phyloP scores from a whole-genome alignment of 37 sponge, comb jelly and placozoan species.

The Bolinopsis microptera region DNA sequence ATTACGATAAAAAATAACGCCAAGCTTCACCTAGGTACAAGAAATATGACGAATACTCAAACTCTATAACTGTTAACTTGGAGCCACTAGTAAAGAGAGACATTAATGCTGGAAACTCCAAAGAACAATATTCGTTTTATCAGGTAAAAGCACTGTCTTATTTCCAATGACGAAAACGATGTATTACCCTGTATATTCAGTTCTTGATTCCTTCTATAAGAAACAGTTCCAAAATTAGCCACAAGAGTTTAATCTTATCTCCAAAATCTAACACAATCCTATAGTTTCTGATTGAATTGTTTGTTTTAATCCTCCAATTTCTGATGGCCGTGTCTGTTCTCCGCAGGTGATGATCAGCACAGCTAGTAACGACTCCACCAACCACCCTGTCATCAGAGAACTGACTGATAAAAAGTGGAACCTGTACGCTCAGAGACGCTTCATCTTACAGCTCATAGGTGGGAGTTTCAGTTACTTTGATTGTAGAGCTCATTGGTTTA shows the following conservation, averaged over 20 bases:
- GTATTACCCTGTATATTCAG: too few species aligned
- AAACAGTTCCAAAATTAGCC: too few species aligned
- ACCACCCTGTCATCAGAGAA: not conserved
- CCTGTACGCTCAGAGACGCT: slow-evolving; percentile 8
- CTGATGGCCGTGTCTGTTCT: too few species aligned
- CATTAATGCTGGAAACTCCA: not conserved
- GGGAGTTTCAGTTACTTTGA: too few species aligned
- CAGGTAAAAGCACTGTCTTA: not conserved
- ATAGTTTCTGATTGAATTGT: too few species aligned
- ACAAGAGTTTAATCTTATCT: too few species aligned
- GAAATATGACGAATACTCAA: not conserved
- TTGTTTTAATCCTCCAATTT: too few species aligned
- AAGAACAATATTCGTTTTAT: slow-evolving; percentile 1
- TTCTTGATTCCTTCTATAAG: too few species aligned
- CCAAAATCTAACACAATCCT: too few species aligned
- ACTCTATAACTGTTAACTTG: not conserved
- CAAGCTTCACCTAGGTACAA: not conserved
- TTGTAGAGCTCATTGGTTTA: too few species aligned
- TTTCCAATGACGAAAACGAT: too few species aligned
- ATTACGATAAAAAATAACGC: too few species aligned
- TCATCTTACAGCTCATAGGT: not conserved
- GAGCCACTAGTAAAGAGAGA: slow-evolving; percentile 16
- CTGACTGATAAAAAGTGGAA: slow-evolving; percentile 53
- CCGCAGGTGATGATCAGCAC: not conserved
- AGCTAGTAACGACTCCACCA: not conserved